Evolutionary conservation across 2,113 vertebrate species (phyloP), one percentile per base, ranked within the genome.

Genomic region (Stercorarius parasiticus): DNA sequence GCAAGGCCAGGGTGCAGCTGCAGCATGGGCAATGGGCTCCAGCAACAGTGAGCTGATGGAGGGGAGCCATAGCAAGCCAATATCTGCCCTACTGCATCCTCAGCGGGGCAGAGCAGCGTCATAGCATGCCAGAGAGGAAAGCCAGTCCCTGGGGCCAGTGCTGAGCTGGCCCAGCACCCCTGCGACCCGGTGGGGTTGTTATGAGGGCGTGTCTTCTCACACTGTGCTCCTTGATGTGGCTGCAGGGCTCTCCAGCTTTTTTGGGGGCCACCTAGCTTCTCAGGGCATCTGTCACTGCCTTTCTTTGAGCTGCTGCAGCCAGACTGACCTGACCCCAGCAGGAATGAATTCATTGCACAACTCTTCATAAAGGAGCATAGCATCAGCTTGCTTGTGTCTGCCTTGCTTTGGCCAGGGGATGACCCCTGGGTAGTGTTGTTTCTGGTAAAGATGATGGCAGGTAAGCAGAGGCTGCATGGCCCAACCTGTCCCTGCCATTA

Each of bases 1-100:
- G 8, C 66, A 85, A 76, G 13, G 29, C 14, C 32, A 71, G 23
- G 8, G 7, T 36, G 12, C 61, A 86, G 47, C 2, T 69, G 32
- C 43, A 82, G 40, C 13, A 17, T 90, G 70, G 27, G 26, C 38
- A 58, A 6, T 27, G 15, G 18, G 26, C 32, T 13, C 23, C 50
- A 32, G 11, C 4, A 2, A 15, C 0, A 1, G 10, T 5, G 1
- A 61, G 27, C 11, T 30, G 29, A n/a, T 19, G 29, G 23, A 82
- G 13, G 5, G 13, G 22, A 81, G 40, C 53, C 50, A 26, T 27
- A 62, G 29, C n/a, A 67, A 62, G 65, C 29, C 29, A 52, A 52
- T 40, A 2, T 19, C 14, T 77, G 38, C 6, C 25, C 15, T 0
- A 0, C 16, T 70, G 62, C 8, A 36, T 32, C 32, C 42, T 74